phyloP scores from a whole-genome alignment of 2,113 vertebrate genomes.

The Larimichthys polyactis region DNA sequence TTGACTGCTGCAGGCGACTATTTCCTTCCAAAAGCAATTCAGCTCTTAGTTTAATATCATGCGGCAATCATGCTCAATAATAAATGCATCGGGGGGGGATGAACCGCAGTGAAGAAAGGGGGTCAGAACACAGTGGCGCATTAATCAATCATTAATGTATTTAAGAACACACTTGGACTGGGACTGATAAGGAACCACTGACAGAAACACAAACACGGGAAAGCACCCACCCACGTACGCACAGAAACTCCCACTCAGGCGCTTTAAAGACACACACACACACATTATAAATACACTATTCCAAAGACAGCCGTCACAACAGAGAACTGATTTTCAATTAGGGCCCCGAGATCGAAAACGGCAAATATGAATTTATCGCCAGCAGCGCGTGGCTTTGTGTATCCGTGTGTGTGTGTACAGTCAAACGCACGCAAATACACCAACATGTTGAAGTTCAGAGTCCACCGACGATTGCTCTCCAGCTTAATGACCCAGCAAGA shows the following conservation, averaged over 20 bases:
- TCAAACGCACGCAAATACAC: neutral
- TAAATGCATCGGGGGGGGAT: slow-evolving; percentile 1
- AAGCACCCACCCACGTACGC: neutral
- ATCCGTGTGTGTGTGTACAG: neutral
- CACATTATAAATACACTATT: neutral
- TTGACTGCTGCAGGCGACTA: slow-evolving; percentile 32
- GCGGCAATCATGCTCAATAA: neutral
- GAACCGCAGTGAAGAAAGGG: neutral
- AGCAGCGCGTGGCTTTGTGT: slow-evolving; percentile 13
- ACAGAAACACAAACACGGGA: slow-evolving; percentile 32
- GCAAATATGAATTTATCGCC: neutral
- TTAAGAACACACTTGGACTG: slow-evolving; percentile 34
- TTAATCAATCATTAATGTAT: neutral
- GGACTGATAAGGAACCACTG: slow-evolving; percentile 25
- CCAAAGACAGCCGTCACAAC: neutral
- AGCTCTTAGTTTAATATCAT: slow-evolving; percentile 30
- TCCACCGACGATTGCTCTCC: slow-evolving; percentile 41
- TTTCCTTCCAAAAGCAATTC: slow-evolving; percentile 43
- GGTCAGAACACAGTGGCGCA: slow-evolving; percentile 9
- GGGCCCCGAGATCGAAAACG: neutral
- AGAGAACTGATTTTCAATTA: neutral
- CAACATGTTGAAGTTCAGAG: slow-evolving; percentile 36
- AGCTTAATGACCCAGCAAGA: slow-evolving; percentile 50
- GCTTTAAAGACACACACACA: neutral
- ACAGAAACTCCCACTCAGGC: neutral